These are phyloP conservation scores for Lycaon pictus DNA, from an alignment of 2,113 vertebrate genomes.

Conservation along the genomic window DNA sequence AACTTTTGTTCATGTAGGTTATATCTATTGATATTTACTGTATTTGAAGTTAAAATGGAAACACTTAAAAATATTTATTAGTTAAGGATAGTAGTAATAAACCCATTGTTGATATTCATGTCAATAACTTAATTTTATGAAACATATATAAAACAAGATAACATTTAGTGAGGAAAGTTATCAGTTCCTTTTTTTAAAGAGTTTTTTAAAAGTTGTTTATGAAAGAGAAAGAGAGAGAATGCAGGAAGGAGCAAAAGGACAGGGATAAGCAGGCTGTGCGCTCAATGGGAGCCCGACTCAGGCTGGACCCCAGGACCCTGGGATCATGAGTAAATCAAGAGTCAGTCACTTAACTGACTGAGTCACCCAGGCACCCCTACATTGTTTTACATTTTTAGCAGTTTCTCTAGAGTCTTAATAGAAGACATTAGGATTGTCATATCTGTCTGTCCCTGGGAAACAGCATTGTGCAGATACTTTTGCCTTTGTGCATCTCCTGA, in stretches of 20 bases:
- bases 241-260: neutral
- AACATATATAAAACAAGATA: slow-evolving; percentile 36
- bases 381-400: neutral
- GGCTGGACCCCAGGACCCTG: neutral
- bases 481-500: neutral
- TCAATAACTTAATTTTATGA: neutral
- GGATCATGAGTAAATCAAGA: neutral
- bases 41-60: slow-evolving; percentile 31
- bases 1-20: neutral
- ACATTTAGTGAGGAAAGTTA: neutral
- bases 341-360: neutral
- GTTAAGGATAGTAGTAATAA: neutral
- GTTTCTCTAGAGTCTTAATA: slow-evolving; percentile 23
- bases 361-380: neutral
- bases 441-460: neutral
- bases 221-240: neutral
- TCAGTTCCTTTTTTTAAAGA: neutral
- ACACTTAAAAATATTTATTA: neutral
- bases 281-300: neutral
- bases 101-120: neutral
- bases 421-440: neutral
- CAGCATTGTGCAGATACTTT: neutral
- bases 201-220: neutral
- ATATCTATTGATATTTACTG: neutral
- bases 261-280: neutral